Evolutionary conservation across 2,888 invertebrate species (phyloP).

Genomic region (Trissolcus brochymenae): DNA sequence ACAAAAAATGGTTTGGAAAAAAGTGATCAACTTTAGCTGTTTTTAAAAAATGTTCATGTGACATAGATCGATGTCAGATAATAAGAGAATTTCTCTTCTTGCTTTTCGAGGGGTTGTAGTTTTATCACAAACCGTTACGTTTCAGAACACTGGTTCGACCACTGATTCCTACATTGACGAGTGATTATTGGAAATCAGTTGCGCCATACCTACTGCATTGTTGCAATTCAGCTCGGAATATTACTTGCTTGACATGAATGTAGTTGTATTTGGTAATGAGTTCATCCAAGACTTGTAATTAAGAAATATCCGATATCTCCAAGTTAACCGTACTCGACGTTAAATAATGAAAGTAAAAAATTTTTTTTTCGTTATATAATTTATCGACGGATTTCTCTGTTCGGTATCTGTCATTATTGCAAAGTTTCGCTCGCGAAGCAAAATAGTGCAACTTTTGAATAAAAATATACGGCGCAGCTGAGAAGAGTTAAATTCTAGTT

Average conservation of each 20-base stretch:
- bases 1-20: no score
- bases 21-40: no score
- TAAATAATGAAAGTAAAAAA: constrained; percentile 7
- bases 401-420: constrained; percentile 29
- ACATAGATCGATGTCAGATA: no score
- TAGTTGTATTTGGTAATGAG: constrained; percentile 33
- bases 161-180: constrained; percentile 45
- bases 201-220: constrained; percentile 43
- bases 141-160: constrained; percentile 32
- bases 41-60: no score
- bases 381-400: constrained; percentile 18
- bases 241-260: constrained; percentile 29
- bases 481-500: not conserved
- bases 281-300: constrained; percentile 41
- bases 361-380: constrained; percentile 15
- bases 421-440: constrained; percentile 22
- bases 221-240: constrained; percentile 27
- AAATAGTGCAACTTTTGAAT: constrained; percentile 24
- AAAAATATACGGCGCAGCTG: constrained; percentile 24
- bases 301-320: constrained; percentile 40
- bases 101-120: constrained; percentile 18
- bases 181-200: constrained; percentile 53
- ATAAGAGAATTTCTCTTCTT: constrained; percentile 14
- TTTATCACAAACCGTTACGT: constrained; percentile 36
- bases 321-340: constrained; percentile 26